These are phyloP conservation scores for Peribatodes rhomboidaria DNA, from an alignment of 2,888 invertebrate genomes.

Conservation along the genomic window DNA sequence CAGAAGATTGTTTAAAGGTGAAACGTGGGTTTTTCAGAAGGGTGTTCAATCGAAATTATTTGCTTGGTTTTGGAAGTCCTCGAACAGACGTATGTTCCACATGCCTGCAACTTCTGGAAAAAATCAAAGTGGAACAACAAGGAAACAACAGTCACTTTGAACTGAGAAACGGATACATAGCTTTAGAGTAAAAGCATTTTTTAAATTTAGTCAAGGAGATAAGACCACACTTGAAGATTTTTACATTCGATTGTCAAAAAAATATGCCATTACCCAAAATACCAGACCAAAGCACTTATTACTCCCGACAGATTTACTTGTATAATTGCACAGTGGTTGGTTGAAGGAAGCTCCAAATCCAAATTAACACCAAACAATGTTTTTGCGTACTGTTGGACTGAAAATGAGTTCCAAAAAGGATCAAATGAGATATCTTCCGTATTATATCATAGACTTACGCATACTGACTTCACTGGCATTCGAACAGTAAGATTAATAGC, in stretches of 20 bases:
- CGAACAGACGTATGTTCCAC: conserved; percentile 10
- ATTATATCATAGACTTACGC: background rate
- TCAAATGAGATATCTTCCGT: background rate
- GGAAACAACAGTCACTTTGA: conserved; percentile 3
- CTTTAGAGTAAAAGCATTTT: too few species aligned
- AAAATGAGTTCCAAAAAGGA: background rate
- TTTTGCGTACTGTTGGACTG: background rate
- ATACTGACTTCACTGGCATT: background rate
- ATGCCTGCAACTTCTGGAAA: conserved; percentile 10
- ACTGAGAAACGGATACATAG: background rate
- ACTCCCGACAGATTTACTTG: background rate
- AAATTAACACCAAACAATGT: background rate
- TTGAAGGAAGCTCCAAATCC: background rate
- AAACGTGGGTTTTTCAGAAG: conserved; percentile 38
- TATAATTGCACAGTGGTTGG: conserved; percentile 2
- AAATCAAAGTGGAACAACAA: conserved; percentile 4
- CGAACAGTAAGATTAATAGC: background rate
- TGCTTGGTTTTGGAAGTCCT: conserved; percentile 9
- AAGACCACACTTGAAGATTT: background rate
- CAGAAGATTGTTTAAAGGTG: conserved; percentile 34
- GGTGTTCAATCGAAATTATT: conserved; percentile 35
- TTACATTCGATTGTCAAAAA: conserved; percentile 1
- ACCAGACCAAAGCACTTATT: conserved; percentile 4
- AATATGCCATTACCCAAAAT: conserved; percentile 4
- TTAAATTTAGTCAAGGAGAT: background rate